phyloP scores from a whole-genome alignment of 2,113 vertebrate species.

The Clarias macrocephalus region DNA sequence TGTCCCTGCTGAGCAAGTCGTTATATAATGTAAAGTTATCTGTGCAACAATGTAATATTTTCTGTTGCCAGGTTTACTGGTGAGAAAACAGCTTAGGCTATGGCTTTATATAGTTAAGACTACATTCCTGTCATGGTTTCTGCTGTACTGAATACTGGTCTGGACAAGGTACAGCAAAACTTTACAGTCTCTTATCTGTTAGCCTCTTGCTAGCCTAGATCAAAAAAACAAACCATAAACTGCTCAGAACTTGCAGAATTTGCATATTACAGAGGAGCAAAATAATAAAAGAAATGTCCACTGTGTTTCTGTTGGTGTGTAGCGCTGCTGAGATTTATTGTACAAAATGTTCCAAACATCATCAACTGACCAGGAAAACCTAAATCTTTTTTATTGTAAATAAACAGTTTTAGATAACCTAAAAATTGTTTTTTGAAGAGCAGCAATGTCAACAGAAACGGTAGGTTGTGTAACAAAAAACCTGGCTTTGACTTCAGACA shows the following conservation, averaged over 20 bases:
- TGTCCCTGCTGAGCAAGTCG: too few relatives aligned
- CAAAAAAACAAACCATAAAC: not conserved
- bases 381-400: not conserved
- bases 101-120: not conserved
- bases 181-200: not conserved
- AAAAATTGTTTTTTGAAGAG: not conserved
- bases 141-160: not conserved
- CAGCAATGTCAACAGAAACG: not conserved
- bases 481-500: not conserved
- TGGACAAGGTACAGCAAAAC: not conserved
- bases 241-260: not conserved
- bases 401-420: not conserved
- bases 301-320: not conserved
- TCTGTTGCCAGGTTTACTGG: not conserved
- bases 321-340: not conserved
- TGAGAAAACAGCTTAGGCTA: not conserved
- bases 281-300: not conserved
- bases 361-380: not conserved
- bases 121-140: constrained; percentile 1
- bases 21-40: not conserved
- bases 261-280: not conserved
- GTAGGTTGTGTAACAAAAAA: not conserved
- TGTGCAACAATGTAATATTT: not conserved
- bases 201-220: not conserved
- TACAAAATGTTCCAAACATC: not conserved